Percentiles rank a stretch among this genome's conserved stretches.
These are phyloP conservation scores for Calidris pugnax DNA, from an alignment of 2,113 vertebrate species.

Conservation along the genomic window DNA sequence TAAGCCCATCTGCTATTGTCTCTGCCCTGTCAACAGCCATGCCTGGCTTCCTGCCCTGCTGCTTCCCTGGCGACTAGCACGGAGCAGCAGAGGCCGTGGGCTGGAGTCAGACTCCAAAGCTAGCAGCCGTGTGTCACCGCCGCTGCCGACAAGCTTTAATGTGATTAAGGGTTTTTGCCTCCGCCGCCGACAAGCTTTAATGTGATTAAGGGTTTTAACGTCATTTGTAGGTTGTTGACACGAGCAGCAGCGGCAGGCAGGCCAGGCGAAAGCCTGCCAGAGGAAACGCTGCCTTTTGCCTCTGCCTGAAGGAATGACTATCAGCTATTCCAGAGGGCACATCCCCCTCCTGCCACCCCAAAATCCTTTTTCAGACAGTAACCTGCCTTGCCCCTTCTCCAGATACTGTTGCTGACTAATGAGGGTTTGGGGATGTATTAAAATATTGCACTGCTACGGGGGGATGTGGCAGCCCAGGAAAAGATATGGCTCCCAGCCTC, in stretches of 20 bases:
- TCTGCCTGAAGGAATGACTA: not conserved
- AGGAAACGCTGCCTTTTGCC: not conserved
- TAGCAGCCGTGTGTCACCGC: not conserved
- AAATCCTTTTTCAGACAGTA: not conserved
- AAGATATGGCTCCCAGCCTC: not conserved
- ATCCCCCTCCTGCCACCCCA: no score
- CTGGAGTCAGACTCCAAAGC: not conserved
- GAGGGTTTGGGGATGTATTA: not conserved
- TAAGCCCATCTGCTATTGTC: not conserved
- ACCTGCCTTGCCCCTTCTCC: not conserved
- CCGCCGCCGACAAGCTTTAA: accelerated
- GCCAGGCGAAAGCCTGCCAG: not conserved
- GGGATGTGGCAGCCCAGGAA: not conserved
- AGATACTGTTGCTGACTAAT: not conserved
- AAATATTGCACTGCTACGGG: not conserved
- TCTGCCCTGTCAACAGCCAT: not conserved
- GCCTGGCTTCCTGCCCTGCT: not conserved
- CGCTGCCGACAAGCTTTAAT: accelerated
- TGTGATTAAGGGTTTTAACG: not conserved
- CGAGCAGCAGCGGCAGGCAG: not conserved
- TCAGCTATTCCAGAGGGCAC: not conserved
- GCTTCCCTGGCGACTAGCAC: not conserved
- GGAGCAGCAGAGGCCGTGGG: not conserved
- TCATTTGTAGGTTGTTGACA: not conserved
- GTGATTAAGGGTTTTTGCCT: no score